Conservation (phyloP, 2,113 vertebrate species). For the Narcine bancroftii region DNA sequence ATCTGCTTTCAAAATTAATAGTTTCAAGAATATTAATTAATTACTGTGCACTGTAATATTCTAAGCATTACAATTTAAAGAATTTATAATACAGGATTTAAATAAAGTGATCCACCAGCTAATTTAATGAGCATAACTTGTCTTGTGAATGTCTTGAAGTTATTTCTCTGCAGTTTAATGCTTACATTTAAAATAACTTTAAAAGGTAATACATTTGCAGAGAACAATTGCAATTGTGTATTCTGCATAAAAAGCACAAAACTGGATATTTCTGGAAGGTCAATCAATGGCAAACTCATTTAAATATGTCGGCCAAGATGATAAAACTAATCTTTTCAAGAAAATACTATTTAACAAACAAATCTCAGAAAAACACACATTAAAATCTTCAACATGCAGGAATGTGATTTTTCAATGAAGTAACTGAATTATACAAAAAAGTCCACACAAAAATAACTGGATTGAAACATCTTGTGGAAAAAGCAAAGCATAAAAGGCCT, state of each 20-base stretch:
- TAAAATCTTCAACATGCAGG: not conserved
- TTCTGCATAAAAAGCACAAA: not conserved
- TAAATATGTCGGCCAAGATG: not conserved
- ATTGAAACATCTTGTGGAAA: not conserved
- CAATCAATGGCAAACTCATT: not conserved
- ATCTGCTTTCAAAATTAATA: not conserved
- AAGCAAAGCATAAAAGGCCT: not conserved
- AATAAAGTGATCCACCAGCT: not conserved
- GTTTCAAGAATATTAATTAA: not conserved
- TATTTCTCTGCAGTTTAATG: not conserved
- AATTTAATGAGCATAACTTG: not conserved
- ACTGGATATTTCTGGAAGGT: not conserved
- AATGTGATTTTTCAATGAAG: not conserved
- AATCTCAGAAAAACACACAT: not conserved
- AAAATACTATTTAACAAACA: not conserved
- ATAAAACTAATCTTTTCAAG: not conserved
- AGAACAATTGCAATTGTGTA: not conserved
- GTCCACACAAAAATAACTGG: not conserved
- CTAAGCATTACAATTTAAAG: not conserved
- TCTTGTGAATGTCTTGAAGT: too few relatives aligned
- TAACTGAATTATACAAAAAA: not conserved
- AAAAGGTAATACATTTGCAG: not conserved
- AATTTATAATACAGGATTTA: not conserved
- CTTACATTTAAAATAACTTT: not conserved
- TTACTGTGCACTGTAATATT: not conserved